These are phyloP conservation scores for Protonemura montana DNA, from an alignment of 2,888 invertebrate genomes.

Conservation along the genomic window DNA sequence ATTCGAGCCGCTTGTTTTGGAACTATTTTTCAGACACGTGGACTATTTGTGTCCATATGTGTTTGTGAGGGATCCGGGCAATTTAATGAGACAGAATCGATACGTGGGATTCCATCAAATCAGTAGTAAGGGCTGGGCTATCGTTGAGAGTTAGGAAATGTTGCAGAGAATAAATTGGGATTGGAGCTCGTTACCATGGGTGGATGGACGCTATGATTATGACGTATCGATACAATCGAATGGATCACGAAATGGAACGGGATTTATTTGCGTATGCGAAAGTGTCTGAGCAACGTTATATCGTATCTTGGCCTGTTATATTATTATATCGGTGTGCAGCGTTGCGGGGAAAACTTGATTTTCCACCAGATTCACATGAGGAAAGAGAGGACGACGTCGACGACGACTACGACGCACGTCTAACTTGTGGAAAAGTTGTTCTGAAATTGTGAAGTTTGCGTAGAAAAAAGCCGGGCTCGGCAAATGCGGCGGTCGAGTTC, in stretches of 20 bases:
- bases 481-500: too few relatives aligned
- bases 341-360: conserved; percentile 25
- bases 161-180: not conserved
- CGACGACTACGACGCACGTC: conserved; percentile 12
- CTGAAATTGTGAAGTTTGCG: conserved; percentile 12
- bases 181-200: not conserved
- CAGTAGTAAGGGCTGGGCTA: not conserved
- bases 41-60: not conserved
- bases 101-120: not conserved
- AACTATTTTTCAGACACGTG: not conserved
- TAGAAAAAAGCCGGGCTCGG: not conserved
- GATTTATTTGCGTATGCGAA: not conserved
- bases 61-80: conserved; percentile 1
- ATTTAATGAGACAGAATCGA: not conserved
- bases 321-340: conserved; percentile 20
- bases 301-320: conserved; percentile 19
- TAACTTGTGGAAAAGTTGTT: not conserved
- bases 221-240: conserved; percentile 3
- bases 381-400: not conserved
- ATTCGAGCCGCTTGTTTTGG: not conserved
- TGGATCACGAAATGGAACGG: conserved; percentile 8
- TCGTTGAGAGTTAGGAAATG: not conserved
- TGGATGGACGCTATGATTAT: not conserved
- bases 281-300: not conserved
- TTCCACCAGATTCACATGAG: conserved; percentile 35